Percentiles rank a stretch among this genome's conserved stretches.
phyloP scores from a whole-genome alignment of 1,140 invertebrate genomes.

The Neelides sp. region DNA sequence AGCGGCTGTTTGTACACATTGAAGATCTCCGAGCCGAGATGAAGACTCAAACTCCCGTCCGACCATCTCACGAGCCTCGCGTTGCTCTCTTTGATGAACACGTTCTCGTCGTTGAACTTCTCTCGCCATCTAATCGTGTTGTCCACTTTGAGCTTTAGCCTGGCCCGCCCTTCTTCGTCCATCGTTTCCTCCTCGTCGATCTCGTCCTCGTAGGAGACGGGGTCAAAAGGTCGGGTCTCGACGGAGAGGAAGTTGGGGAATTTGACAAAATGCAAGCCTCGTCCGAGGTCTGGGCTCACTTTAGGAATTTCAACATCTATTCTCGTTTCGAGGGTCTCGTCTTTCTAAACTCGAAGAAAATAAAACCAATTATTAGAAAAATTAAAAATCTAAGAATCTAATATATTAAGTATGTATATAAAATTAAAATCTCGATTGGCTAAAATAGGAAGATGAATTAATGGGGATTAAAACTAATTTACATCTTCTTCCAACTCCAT shows the following conservation, averaged over 20 bases:
- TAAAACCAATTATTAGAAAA: slow-evolving; percentile 16
- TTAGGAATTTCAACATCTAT: slow-evolving; percentile 95
- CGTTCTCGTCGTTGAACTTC: slow-evolving; percentile 66
- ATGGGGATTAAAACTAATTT: slow-evolving; percentile 9
- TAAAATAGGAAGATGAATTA: slow-evolving; percentile 14
- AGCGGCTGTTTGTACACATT: slow-evolving; percentile 89
- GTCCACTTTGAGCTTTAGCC: slow-evolving; percentile 84
- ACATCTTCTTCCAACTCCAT: slow-evolving; percentile 24
- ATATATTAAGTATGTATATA: slow-evolving; percentile 27
- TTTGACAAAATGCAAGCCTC: slow-evolving; percentile 88
- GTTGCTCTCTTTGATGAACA: slow-evolving; percentile 81
- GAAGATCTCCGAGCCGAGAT: slow-evolving; percentile 93
- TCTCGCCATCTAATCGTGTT: slow-evolving; percentile 97
- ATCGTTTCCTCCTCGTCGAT: slow-evolving; percentile 96
- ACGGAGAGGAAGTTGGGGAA: slow-evolving; percentile 84
- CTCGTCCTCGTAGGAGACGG: slow-evolving; percentile 93
- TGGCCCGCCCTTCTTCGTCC: slow-evolving; percentile 92
- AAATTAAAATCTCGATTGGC: slow-evolving; percentile 5
- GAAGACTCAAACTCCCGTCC: slow-evolving; percentile 93
- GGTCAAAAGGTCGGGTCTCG: slow-evolving; percentile 86
- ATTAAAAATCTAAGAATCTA: slow-evolving; percentile 14
- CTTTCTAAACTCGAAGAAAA: slow-evolving; percentile 54
- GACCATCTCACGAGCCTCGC: slow-evolving; percentile 92
- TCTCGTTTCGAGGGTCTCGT: slow-evolving; percentile 70
- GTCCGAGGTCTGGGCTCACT: slow-evolving; percentile 80